Evolutionary conservation across 2,888 invertebrate species (phyloP).

Genomic region (Drosophila paranaensis): DNA sequence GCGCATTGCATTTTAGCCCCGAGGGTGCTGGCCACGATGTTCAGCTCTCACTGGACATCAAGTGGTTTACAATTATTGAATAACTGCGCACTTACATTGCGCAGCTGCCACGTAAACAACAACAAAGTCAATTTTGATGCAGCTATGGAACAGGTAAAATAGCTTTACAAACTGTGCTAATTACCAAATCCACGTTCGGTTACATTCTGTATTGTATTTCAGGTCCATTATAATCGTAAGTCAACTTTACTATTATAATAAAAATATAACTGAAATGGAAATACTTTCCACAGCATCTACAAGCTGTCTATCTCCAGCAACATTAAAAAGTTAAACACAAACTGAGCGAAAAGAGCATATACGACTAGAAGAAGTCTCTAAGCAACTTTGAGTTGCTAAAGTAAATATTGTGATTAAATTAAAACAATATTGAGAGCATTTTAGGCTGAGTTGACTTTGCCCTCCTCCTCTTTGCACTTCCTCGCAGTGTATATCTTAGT

Average conservation of each 20-base stretch:
- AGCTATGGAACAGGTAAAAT: neutral
- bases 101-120: slow-evolving; percentile 7
- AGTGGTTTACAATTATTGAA: slow-evolving; percentile 65
- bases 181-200: neutral
- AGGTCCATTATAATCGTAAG: neutral
- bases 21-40: slow-evolving; percentile 18
- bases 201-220: neutral
- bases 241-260: neutral
- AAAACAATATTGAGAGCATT: neutral
- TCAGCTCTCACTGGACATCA: slow-evolving; percentile 39
- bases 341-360: neutral
- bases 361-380: neutral
- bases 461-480: too few relatives aligned
- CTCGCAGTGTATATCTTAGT: too few relatives aligned
- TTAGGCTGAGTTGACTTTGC: neutral
- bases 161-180: neutral
- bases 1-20: slow-evolving; percentile 46
- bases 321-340: neutral
- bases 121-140: slow-evolving; percentile 12
- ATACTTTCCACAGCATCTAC: neutral
- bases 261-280: too few relatives aligned
- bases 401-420: neutral
- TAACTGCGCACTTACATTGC: slow-evolving; percentile 39
- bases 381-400: neutral
- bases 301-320: neutral